These are phyloP conservation scores for Petrophora chlorosata DNA, from an alignment of 2,888 invertebrate species.

Conservation along the genomic window DNA sequence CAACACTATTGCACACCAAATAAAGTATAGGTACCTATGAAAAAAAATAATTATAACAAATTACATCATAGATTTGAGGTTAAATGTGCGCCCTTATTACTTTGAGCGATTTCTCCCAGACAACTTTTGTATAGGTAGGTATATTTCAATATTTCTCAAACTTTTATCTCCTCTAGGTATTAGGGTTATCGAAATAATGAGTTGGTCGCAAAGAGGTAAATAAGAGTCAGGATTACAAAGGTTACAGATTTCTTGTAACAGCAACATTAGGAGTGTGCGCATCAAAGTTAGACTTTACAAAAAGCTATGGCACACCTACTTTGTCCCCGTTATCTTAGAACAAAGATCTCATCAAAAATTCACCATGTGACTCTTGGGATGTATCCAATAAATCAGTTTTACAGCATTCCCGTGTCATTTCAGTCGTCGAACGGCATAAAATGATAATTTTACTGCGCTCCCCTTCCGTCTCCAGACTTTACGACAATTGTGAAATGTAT, in stretches of 20 bases:
- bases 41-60: no score
- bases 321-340: slow-evolving; percentile 63
- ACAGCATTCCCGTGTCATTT: slow-evolving; percentile 83
- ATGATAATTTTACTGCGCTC: slow-evolving; percentile 83
- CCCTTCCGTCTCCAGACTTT: slow-evolving; percentile 81
- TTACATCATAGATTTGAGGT: no score
- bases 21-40: no score
- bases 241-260: background rate
- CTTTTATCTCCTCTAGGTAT: no score
- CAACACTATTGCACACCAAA: no score
- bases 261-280: background rate
- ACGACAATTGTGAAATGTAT: slow-evolving; percentile 84
- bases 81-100: no score
- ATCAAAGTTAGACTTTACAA: slow-evolving; percentile 2
- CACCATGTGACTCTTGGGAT: slow-evolving; percentile 79
- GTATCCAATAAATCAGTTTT: slow-evolving; percentile 83
- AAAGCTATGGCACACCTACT: slow-evolving; percentile 28
- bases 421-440: slow-evolving; percentile 83
- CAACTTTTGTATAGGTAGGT: no score
- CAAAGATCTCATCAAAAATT: slow-evolving; percentile 81
- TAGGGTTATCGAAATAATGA: no score
- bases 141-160: no score
- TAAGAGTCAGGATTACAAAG: no score
- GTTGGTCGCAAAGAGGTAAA: no score
- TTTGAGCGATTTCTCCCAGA: no score